Evolutionary conservation across 2,797 vertebrate species (phyloP).

Genomic region (Rousettus madagascariensis): DNA sequence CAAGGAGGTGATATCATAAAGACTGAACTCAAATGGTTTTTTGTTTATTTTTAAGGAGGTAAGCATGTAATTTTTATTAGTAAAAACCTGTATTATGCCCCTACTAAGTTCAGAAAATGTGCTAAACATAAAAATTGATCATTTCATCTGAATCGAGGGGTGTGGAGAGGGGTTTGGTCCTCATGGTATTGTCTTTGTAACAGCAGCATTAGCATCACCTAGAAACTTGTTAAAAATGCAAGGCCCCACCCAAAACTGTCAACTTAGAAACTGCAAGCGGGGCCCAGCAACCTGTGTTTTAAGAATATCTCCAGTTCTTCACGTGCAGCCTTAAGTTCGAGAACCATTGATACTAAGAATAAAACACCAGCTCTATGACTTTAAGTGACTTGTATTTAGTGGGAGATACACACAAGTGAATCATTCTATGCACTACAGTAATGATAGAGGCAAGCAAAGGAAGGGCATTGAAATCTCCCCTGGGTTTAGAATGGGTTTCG

Average conservation of each 20-base stretch:
- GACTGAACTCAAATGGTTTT: neutral
- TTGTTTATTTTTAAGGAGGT: neutral
- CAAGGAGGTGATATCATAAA: neutral
- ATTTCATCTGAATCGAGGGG: neutral
- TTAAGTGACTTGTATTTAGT: neutral
- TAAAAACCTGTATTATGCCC: neutral
- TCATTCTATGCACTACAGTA: fast-evolving
- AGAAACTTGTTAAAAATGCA: neutral
- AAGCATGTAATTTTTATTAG: neutral
- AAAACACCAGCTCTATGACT: neutral
- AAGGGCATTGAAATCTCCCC: neutral
- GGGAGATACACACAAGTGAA: neutral
- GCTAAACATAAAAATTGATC: neutral
- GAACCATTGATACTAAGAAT: neutral
- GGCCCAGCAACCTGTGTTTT: neutral
- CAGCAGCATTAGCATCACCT: neutral
- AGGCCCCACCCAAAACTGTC: neutral
- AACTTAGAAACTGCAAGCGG: neutral
- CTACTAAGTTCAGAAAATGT: neutral
- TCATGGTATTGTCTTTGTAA: neutral
- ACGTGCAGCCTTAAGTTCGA: neutral
- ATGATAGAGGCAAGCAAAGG: neutral
- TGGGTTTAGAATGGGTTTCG: neutral
- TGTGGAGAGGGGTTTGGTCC: neutral
- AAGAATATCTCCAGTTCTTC: neutral